Evolutionary conservation across 2,797 vertebrate species (phyloP), one percentile per base, ranked within the genome.

Genomic region (Chiroxiphia lanceolata): DNA sequence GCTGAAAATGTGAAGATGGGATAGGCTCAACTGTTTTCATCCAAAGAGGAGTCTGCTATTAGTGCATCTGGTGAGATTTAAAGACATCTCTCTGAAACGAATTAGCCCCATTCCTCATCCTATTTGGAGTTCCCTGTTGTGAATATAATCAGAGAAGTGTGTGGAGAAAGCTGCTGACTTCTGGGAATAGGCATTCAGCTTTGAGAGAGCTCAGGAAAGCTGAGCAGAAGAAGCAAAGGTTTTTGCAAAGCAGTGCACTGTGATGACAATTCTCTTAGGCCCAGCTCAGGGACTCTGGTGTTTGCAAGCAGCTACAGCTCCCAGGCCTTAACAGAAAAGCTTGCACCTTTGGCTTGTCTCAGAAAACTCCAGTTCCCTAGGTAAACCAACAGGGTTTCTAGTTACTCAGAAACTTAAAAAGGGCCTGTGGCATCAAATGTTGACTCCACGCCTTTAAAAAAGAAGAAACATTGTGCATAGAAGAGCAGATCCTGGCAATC

Each of bases 201-300:
- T 71, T 9, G 4, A 57, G 57, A 48, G 63, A 68, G 78, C 36
- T 78, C 63, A 45, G 90, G 68, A 80, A 87, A 65, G 64, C 81
- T 57, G 68, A 89, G 50, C 1, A 1, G 90, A 79, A 57, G 86
- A 15, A 77, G 53, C 13, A 83, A 84, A 77, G 42, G 45, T n/a
- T 92, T 93, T 87, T 90, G 84, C 81, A 92, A 89, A 77, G 71
- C 38, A 65, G 23, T 51, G 64, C 34, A 23, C 33, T 13, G 54
- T 1, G 1, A 20, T 74, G 87, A 31, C 48, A 87, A 57, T 25
- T 36, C 79, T 75, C 77, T 0, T 0, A 91, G 75, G 81, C 83
- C 42, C 86, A 87, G 87, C 42, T 56, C 4, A 2, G 89, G 75
- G 71, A 77, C 75, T 67, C 47, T 17, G 70, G 42, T 65, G 63